Base-by-base conservation (phyloP, 2,888 invertebrate genomes). In the Dermolepida albohirtum region DNA sequence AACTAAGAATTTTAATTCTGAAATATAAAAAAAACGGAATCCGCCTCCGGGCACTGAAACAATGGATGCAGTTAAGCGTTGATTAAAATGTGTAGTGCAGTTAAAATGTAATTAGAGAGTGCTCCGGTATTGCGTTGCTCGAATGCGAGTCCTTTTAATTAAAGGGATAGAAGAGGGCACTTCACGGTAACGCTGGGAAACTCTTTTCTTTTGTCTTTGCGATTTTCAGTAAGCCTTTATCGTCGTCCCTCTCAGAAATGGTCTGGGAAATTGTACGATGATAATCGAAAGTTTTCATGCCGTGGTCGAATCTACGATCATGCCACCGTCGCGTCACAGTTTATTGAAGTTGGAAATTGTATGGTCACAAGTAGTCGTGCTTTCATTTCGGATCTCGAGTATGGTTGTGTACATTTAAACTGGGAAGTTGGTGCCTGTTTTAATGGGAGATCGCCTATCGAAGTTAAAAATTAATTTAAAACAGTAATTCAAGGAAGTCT, bases 21-120 rank as follows among this genome's bases (percentile, higher is more conserved):
- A 29, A 51, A 54, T 40, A 16, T 22, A 8, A 55, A 16, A n/a
- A 22, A 17, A 11, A 47, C 47, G 14, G 8, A 47, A 47, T 47
- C 17, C 47, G 17, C 14, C 10, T 47, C 8, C 22, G 34, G 34
- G 34, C 8, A 1, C 22, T 27, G 22, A 17, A 50, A 50, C 50
- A 50, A 27, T 50, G 22, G 50, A 50, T 22, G 50, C 22, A 57
- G 47, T 57, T 57, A 22, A 57, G 44, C 57, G 57, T 57, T 44
- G 44, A 57, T 57, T 57, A 57, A 57, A 27, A 57, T 34, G 43
- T 29, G 44, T 44, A 44, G 44, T 57, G 57, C 40, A 44, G 57
- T 29, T 44, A 44, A 29, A 44, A 27, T 14, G 27, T 57, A 43
- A 57, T 57, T 57, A 57, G 43, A 57, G 57, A 5, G 44, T 44